A percentile compares a stretch with the other conserved stretches of the same genome.
Evolutionary conservation across 2,888 invertebrate species (phyloP).

Genomic region (Tetheella fluctuosa): DNA sequence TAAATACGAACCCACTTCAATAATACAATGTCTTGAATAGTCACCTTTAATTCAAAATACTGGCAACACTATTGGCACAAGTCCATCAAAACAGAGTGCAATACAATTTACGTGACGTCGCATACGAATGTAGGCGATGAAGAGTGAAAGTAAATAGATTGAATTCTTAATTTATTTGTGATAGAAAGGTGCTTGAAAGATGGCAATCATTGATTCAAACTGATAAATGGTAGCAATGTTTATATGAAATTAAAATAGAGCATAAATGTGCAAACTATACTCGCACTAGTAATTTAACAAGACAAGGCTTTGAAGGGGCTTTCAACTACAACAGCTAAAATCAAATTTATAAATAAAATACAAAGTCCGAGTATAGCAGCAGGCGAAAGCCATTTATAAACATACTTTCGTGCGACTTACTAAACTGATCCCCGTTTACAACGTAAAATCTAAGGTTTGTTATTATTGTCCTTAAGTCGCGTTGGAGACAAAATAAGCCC

Average conservation of each 20-base stretch:
- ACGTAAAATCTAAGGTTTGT: conserved; percentile 15
- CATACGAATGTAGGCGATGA: background rate
- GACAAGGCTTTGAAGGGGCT: too few relatives aligned
- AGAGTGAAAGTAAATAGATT: background rate
- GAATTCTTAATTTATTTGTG: background rate
- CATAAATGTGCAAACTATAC: too few relatives aligned
- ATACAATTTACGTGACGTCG: background rate
- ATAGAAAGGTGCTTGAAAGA: background rate
- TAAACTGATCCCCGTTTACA: conserved; percentile 6
- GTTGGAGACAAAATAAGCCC: conserved; percentile 14
- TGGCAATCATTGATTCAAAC: too few relatives aligned
- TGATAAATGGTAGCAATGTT: too few relatives aligned
- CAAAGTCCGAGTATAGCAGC: background rate
- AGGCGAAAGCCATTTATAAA: background rate
- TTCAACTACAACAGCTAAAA: too few relatives aligned
- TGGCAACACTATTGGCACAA: background rate
- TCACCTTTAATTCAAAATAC: background rate
- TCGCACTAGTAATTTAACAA: too few relatives aligned
- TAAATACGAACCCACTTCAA: background rate
- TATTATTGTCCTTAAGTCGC: conserved; percentile 18
- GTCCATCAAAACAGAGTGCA: background rate
- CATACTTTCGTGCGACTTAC: conserved; percentile 5
- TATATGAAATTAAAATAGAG: too few relatives aligned
- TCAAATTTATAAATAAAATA: background rate
- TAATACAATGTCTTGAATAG: background rate